Conservation (phyloP, 30 jellyfish, hydroid and myxozoan species). For the Aurelia sp. region DNA sequence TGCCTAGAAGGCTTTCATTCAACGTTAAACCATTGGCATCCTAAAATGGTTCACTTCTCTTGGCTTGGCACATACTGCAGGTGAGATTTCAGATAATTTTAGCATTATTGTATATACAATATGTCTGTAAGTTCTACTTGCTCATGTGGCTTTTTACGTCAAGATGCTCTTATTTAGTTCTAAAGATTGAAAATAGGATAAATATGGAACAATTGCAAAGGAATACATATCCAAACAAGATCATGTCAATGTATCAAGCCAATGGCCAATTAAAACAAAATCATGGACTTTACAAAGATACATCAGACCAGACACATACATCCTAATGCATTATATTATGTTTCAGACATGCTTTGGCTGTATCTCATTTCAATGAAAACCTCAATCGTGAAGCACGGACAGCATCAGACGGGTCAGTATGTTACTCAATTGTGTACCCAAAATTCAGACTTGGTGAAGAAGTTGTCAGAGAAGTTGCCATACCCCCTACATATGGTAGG, state of each 20-base stretch:
- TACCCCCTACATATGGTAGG: slow-evolving; percentile 27
- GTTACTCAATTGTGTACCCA: slow-evolving; percentile 16
- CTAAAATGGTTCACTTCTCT: slow-evolving; percentile 20
- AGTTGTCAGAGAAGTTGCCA: slow-evolving; percentile 34
- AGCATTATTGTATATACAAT: background rate
- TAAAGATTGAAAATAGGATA: slow-evolving; percentile 1
- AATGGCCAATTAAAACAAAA: background rate
- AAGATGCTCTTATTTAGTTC: slow-evolving; percentile 22
- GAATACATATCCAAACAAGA: slow-evolving; percentile 14
- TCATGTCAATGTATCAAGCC: slow-evolving; percentile 10
- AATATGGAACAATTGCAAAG: background rate
- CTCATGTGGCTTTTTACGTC: slow-evolving; percentile 5
- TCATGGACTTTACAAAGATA: background rate
- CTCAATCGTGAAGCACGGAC: slow-evolving; percentile 22
- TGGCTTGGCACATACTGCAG: slow-evolving; percentile 20
- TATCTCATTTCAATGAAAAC: slow-evolving; percentile 2
- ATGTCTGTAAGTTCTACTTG: background rate
- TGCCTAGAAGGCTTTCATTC: slow-evolving; percentile 30
- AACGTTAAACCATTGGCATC: slow-evolving; percentile 23
- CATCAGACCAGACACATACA: background rate
- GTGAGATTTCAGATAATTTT: slow-evolving; percentile 5
- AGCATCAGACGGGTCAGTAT: slow-evolving; percentile 19
- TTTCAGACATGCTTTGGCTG: slow-evolving; percentile 26
- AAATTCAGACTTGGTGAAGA: slow-evolving; percentile 19
- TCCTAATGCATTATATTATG: too few species aligned